These are phyloP conservation scores for Eulemur rufifrons DNA, from an alignment of 2,113 vertebrate genomes.

Conservation along the genomic window DNA sequence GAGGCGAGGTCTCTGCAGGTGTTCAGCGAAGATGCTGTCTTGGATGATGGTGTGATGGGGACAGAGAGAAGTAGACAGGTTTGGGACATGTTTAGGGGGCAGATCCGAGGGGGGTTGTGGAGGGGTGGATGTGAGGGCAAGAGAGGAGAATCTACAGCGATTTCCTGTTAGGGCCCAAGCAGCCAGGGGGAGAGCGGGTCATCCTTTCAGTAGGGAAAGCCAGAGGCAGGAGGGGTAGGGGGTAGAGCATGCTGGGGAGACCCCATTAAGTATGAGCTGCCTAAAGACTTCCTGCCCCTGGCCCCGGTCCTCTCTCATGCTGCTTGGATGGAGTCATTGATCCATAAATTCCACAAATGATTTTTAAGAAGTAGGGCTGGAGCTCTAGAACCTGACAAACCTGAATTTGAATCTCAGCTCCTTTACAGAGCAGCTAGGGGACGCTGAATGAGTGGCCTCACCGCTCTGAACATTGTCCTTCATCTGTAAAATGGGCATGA, in stretches of 20 bases:
- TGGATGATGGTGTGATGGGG: accelerated
- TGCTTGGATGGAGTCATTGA: background rate
- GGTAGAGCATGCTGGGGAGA: background rate
- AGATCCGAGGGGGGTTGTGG: background rate
- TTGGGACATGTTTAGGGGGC: background rate
- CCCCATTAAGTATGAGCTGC: background rate
- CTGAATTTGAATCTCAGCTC: background rate
- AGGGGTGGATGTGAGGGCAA: background rate
- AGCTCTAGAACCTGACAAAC: background rate
- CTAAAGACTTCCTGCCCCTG: background rate
- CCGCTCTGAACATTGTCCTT: background rate
- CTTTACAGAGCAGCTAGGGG: background rate
- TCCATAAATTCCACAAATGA: background rate
- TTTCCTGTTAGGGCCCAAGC: background rate
- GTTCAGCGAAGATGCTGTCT: background rate
- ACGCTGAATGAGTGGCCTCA: background rate
- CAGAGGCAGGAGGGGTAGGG: background rate
- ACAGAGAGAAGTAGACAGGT: background rate
- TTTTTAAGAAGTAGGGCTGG: background rate
- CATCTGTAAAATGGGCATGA: background rate
- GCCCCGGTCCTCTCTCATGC: background rate
- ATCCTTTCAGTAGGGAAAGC: background rate
- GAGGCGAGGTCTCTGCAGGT: accelerated
- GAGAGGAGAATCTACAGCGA: background rate
- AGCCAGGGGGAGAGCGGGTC: no score